These are phyloP conservation scores for Electrophaes corylata DNA, from an alignment of 2,888 invertebrate genomes.

Conservation along the genomic window DNA sequence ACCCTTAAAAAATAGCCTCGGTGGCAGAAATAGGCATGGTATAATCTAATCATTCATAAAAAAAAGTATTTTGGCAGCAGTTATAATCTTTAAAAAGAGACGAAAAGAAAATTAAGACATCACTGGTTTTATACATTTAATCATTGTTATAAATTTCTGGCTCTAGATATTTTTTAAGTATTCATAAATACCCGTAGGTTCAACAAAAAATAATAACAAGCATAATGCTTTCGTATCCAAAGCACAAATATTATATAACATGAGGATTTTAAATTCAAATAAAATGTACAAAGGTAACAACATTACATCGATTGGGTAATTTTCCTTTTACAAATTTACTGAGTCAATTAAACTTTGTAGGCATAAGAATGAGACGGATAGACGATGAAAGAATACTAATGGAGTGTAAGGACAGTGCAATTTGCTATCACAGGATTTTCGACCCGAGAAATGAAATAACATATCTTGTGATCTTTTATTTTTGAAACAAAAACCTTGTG, in stretches of 20 bases:
- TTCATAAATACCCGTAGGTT: no score
- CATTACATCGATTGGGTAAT: slow-evolving; percentile 30
- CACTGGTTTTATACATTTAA: no score
- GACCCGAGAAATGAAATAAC: neutral
- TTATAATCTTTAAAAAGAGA: no score
- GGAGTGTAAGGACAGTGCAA: slow-evolving; percentile 7
- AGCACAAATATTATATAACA: neutral
- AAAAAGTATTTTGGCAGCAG: no score
- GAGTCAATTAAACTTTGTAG: slow-evolving; percentile 27
- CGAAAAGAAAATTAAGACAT: no score
- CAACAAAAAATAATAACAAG: neutral
- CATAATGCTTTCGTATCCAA: neutral
- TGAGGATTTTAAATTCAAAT: neutral
- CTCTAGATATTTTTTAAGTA: no score
- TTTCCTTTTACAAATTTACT: slow-evolving; percentile 30
- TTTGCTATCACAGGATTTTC: neutral
- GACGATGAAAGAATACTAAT: slow-evolving; percentile 28
- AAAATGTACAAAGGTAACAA: slow-evolving; percentile 9
- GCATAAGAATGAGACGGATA: slow-evolving; percentile 23
- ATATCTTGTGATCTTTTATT: neutral
- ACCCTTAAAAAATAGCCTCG: no score
- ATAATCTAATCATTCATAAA: no score
- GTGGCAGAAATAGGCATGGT: no score
- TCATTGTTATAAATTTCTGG: no score
- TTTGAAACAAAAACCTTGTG: neutral